Base-by-base conservation (phyloP, 1,140 invertebrate species). In the Conus betulinus region DNA sequence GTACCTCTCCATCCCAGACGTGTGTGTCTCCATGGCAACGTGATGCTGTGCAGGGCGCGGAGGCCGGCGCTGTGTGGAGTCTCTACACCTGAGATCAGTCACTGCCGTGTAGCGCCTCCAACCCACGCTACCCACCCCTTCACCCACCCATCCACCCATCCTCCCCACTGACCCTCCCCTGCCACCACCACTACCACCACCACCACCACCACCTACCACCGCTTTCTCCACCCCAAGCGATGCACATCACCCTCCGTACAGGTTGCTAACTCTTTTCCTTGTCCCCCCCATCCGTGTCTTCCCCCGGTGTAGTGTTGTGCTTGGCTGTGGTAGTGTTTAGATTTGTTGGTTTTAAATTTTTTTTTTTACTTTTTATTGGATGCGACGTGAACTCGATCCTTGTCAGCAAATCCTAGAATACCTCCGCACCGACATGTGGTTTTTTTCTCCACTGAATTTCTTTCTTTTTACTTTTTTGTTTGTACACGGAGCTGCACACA, bases 131-230 rank as follows among this genome's bases (percentile, higher is more conserved):
- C 39, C 39, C 39, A 74, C 71, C 17, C 71, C 8, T 8, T 6
- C 8, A 8, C 71, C n/a, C 60, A 63, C 3, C n/a, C 17, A 23
- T 6, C 71, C 60, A 63, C 20, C 60, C 60, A 63, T 3, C 60
- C 60, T 57, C 20, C 25, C 71, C n/a, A 23, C 84, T 87, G 85
- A 60, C 8, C 76, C 87, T 60, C 81, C 7, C 60, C 67, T 87
- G 51, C 39, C 6, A 67, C 17, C 71, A 51, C 71, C 27, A 10
- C 86, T 3, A 39, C 39, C 3, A 39, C 39, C n/a, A n/a, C n/a
- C n/a, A n/a, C n/a, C n/a, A n/a, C n/a, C n/a, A n/a, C n/a, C 39
- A 39, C 39, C 39, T 39, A 39, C 39, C 39, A 39, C 39, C 25
- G 13, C 11, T 25, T 17, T 81, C 78, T 15, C 60, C 60, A 13